Percentiles rank a stretch among this genome's conserved stretches.
Evolutionary conservation across 1,140 invertebrate species (phyloP).

Genomic region (Monochamus saltuarius): DNA sequence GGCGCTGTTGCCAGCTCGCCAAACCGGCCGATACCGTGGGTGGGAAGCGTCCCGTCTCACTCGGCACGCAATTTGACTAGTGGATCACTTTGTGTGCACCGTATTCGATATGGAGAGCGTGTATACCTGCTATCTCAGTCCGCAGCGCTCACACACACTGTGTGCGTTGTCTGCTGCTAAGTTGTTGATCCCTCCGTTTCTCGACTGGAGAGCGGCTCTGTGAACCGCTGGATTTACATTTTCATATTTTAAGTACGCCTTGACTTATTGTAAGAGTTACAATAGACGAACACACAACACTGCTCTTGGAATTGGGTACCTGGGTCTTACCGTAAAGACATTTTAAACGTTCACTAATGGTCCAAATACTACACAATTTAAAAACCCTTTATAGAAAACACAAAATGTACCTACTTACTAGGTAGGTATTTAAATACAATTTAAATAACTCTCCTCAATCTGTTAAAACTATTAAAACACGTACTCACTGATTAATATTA

Average conservation of each 20-base stretch:
- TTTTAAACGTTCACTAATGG: neutral
- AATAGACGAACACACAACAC: conserved; percentile 9
- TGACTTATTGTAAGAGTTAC: conserved; percentile 6
- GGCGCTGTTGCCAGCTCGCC: conserved; percentile 41
- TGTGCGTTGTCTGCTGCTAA: neutral
- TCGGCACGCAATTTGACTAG: conserved; percentile 32
- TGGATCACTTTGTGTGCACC: conserved; percentile 19
- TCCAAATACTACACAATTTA: conserved; percentile 2
- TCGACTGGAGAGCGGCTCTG: neutral
- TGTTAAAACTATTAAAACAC: too few relatives aligned
- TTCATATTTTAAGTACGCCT: conserved; percentile 2
- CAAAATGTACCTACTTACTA: too few relatives aligned
- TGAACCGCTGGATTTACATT: conserved; percentile 16
- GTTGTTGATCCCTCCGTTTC: conserved; percentile 7
- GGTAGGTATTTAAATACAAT: too few relatives aligned
- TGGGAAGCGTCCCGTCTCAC: conserved; percentile 35
- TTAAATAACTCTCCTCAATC: too few relatives aligned
- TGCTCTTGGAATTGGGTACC: conserved; percentile 1
- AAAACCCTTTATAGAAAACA: conserved; percentile 5
- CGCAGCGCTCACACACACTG: neutral
- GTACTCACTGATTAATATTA: too few relatives aligned
- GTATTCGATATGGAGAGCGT: conserved; percentile 8
- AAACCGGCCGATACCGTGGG: conserved; percentile 42
- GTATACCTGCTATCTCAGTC: conserved; percentile 9
- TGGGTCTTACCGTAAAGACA: neutral